Evolutionary conservation across 2,797 vertebrate genomes (phyloP).

Genomic region (Dendrocincla fuliginosa): DNA sequence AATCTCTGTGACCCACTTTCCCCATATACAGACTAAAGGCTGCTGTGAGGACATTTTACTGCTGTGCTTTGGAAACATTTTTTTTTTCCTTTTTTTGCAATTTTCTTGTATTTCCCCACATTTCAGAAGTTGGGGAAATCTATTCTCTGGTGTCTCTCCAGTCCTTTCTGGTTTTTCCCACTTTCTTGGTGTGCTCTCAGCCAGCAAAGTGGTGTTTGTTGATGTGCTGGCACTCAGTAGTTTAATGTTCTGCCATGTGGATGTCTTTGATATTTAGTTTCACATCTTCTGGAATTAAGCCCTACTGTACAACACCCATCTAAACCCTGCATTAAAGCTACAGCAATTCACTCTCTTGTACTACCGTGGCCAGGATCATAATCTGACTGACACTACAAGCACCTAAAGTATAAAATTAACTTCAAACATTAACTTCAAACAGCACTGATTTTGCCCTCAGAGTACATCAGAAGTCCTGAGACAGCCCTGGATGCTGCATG

Average conservation of each 20-base stretch:
- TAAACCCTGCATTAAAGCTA: background rate
- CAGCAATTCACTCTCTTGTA: background rate
- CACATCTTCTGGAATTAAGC: background rate
- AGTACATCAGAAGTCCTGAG: background rate
- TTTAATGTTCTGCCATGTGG: background rate
- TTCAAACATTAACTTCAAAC: background rate
- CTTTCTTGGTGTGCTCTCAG: background rate
- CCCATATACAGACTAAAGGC: background rate
- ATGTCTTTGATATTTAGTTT: background rate
- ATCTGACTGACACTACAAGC: background rate
- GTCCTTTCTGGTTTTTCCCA: background rate
- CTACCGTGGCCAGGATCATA: background rate
- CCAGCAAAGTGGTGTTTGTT: background rate
- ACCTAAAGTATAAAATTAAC: background rate
- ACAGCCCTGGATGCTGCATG: background rate
- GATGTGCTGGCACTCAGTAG: background rate
- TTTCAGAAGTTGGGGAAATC: background rate
- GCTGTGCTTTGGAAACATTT: background rate
- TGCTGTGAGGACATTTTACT: background rate
- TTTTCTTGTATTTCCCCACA: background rate
- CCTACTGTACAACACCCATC: background rate
- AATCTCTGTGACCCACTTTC: conserved; percentile 8
- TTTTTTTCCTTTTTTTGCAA: rapidly evolving
- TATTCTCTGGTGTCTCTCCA: background rate
- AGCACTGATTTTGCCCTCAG: background rate